Evolutionary conservation across 2,888 invertebrate species (phyloP).

Genomic region (Galeopsomyia nigrocyanea): DNA sequence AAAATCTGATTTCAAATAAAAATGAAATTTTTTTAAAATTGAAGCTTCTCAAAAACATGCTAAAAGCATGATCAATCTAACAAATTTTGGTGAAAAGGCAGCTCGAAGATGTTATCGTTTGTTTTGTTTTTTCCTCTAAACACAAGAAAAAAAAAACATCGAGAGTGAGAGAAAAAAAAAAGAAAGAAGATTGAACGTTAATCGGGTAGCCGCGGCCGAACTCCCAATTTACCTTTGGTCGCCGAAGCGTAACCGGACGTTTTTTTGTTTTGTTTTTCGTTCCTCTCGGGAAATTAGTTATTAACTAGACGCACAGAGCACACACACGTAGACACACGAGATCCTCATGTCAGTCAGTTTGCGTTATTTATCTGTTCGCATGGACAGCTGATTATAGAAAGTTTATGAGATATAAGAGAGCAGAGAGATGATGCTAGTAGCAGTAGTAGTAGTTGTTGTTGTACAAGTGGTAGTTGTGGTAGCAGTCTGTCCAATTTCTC

Average conservation of each 20-base stretch:
- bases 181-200: slow-evolving; percentile 1
- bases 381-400: no score
- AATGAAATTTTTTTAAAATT: no score
- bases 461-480: not conserved
- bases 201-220: slow-evolving; percentile 48
- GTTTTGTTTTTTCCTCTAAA: slow-evolving; percentile 31
- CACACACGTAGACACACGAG: slow-evolving; percentile 56
- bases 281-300: slow-evolving; percentile 53
- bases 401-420: slow-evolving; percentile 57
- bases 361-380: slow-evolving; percentile 53
- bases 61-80: not conserved
- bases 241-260: slow-evolving; percentile 55
- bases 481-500: slow-evolving; percentile 12
- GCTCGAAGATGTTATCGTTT: slow-evolving; percentile 6
- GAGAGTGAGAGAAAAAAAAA: slow-evolving; percentile 44
- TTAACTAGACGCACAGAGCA: slow-evolving; percentile 55
- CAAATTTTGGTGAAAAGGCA: slow-evolving; percentile 34
- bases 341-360: slow-evolving; percentile 61
- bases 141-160: slow-evolving; percentile 58
- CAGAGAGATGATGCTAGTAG: slow-evolving; percentile 56
- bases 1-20: no score
- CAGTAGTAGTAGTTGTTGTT: slow-evolving; percentile 49
- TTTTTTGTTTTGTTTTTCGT: no score
- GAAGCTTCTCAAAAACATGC: slow-evolving; percentile 1
- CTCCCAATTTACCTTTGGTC: slow-evolving; percentile 59